Conservation (phyloP, 2,888 invertebrate species). For the Polymixis flavicincta region DNA sequence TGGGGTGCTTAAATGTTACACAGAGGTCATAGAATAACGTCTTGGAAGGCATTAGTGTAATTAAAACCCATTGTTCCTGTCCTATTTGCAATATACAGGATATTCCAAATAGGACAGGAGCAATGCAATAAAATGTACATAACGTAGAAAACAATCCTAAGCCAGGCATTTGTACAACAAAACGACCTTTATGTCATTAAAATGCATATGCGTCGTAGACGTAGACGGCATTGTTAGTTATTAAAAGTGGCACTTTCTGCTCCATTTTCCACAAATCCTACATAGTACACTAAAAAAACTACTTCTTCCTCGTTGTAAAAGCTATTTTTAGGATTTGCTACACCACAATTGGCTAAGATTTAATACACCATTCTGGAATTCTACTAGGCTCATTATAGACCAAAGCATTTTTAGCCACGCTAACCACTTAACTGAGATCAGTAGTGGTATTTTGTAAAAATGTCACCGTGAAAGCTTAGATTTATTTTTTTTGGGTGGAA, state of each 20-base stretch:
- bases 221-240: slow-evolving; percentile 6
- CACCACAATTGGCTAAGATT: background rate
- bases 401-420: background rate
- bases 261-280: slow-evolving; percentile 12
- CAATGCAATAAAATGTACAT: background rate
- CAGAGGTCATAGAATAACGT: no score
- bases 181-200: slow-evolving; percentile 25
- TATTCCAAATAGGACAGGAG: background rate
- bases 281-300: background rate
- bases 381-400: background rate
- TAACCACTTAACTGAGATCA: background rate
- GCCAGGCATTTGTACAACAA: background rate
- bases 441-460: no score
- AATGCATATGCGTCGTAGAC: slow-evolving; percentile 4
- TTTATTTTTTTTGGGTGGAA: no score
- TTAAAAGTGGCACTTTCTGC: slow-evolving; percentile 10
- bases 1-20: no score
- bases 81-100: background rate
- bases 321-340: background rate
- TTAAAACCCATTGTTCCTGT: no score
- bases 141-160: background rate
- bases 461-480: no score
- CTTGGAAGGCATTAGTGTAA: no score
- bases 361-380: background rate
- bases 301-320: background rate